Percentiles rank a stretch among this genome's conserved stretches.
Conservation (phyloP, 2,113 vertebrate genomes). For the Onychorhynchus coronatus region DNA sequence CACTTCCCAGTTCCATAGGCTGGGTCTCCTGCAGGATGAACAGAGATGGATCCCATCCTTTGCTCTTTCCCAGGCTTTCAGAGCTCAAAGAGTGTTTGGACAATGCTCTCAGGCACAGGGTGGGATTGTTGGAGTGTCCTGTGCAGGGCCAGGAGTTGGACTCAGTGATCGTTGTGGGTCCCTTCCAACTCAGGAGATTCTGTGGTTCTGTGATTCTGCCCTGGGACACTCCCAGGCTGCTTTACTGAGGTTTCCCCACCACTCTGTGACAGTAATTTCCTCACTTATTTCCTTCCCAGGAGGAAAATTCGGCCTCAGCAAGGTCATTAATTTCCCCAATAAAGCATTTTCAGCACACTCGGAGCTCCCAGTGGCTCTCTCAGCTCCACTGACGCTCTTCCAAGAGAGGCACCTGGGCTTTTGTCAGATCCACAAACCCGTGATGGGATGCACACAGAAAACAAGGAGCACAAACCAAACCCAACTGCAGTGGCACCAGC, state of each 20-base stretch:
- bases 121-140: neutral
- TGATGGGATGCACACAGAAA: neutral
- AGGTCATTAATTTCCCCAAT: neutral
- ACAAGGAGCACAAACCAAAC: neutral
- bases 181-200: neutral
- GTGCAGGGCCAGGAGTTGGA: neutral
- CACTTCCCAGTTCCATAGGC: neutral
- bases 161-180: neutral
- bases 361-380: neutral
- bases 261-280: neutral
- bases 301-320: neutral
- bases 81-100: neutral
- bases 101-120: neutral
- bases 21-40: neutral
- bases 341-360: neutral
- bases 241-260: neutral
- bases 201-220: neutral
- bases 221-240: neutral
- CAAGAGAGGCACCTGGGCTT: neutral
- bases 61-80: neutral
- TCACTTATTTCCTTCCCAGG: neutral
- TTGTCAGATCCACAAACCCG: rapidly evolving
- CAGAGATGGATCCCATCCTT: neutral
- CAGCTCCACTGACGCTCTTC: rapidly evolving
- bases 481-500: rapidly evolving